A percentile compares a stretch with the other conserved stretches of the same genome.
Conservation (phyloP, 2,113 vertebrate genomes). For the Antechinus stuartii region DNA sequence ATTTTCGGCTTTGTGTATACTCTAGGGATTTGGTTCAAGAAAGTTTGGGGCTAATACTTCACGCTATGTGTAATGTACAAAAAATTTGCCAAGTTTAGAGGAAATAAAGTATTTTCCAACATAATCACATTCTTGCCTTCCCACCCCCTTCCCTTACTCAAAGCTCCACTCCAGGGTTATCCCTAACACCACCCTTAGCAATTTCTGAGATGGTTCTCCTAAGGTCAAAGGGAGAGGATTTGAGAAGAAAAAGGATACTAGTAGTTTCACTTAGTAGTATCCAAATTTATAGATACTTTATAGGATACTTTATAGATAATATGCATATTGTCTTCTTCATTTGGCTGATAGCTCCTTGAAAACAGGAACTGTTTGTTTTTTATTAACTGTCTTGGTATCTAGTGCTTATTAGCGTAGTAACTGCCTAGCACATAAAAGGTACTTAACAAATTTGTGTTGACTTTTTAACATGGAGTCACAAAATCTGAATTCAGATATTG, state of each 20-base stretch:
- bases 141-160: background rate
- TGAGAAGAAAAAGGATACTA: background rate
- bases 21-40: constrained; percentile 55
- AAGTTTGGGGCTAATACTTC: constrained; percentile 69
- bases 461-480: background rate
- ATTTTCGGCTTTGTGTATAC: constrained; percentile 51
- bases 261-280: background rate
- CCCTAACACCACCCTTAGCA: background rate
- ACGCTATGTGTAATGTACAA: constrained; percentile 73
- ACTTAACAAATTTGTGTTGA: background rate
- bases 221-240: background rate
- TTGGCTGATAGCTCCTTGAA: background rate
- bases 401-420: background rate
- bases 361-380: background rate
- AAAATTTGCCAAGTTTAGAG: constrained; percentile 72
- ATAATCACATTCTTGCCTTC: constrained; percentile 17
- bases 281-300: too few relatives aligned
- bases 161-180: background rate
- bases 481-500: background rate
- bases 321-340: background rate
- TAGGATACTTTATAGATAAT: background rate
- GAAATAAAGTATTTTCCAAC: constrained; percentile 74
- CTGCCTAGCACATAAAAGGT: too few relatives aligned
- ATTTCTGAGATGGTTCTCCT: background rate
- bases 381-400: background rate